Percentiles rank a stretch among this genome's conserved stretches.
phyloP scores from a whole-genome alignment of 2,113 vertebrate genomes.

The Pachyramphus minor region DNA sequence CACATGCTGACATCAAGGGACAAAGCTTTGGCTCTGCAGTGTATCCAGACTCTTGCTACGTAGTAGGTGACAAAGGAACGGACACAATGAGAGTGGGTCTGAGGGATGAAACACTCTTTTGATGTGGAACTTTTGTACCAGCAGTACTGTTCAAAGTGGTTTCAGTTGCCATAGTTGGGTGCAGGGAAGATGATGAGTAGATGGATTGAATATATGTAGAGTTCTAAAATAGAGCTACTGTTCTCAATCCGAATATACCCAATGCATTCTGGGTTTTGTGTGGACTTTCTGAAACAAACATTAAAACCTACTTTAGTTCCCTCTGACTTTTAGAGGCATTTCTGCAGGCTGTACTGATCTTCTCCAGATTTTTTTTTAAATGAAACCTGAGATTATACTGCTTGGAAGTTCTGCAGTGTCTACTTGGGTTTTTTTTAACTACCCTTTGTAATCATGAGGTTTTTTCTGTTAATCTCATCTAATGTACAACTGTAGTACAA shows the following conservation, averaged over 20 bases:
- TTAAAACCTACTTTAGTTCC: background rate
- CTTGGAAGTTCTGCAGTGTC: background rate
- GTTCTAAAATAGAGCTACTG: background rate
- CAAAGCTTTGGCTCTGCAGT: background rate
- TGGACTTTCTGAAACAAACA: background rate
- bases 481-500: background rate
- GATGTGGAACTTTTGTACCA: background rate
- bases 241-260: background rate
- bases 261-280: background rate
- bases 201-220: background rate
- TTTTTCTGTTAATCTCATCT: background rate
- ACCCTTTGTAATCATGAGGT: background rate
- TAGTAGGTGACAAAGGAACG: accelerated
- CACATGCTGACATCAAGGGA: background rate
- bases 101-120: background rate
- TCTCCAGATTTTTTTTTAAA: background rate
- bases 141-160: background rate
- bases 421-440: background rate
- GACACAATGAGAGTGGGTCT: background rate
- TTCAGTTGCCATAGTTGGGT: background rate
- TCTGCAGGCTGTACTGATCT: background rate
- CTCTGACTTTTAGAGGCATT: background rate
- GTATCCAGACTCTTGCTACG: background rate
- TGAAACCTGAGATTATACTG: background rate
- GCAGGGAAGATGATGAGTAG: background rate